Base-by-base conservation (phyloP, 2,113 vertebrate genomes). In the Trematocara stigmaticum region DNA sequence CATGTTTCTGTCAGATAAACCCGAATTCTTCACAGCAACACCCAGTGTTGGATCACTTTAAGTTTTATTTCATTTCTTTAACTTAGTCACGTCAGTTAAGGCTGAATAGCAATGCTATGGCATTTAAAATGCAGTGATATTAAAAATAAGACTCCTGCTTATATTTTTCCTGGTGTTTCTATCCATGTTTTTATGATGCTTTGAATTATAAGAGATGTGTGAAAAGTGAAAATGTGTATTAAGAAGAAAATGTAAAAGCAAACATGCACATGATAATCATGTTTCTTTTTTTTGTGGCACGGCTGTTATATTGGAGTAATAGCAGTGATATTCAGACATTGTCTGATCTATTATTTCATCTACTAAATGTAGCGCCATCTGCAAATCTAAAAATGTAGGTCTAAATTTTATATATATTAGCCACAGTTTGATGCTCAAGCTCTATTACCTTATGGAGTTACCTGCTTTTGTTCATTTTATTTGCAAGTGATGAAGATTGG, bases 211-310 rank as follows among this genome's bases (percentile, higher is more conserved):
- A 35, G 31, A 64, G 59, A 11, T 64, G 10, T 64, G 57, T 35
- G 9, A 64, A 64, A 64, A 35, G 16, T 64, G 59, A 64, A 64
- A 0, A 64, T 64, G 31, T 0, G 16, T 35, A n/a, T 6, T 7
- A 64, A 35, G 59, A 35, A 64, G 16, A 64, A 64, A 64, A 35
- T 64, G 31, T n/a, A 35, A 64, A 23, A 4, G 40, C 13, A 71
- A 71, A 16, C 40, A 74, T 47, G 23, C 1, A 0, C 42, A 0
- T 18, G 69, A 74, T 47, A 74, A 47, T 5, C 40, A 4, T 74
- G 0, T 74, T 18, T 71, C 29, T 18, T 29, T 35, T 35, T 34
- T 61, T 4, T 34, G 57, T 74, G 23, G 23, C 66, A 47, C 0
- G 0, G 5, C 64, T 26, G 38, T 71, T 45, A 71, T 71, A 71